These are phyloP conservation scores for Andrena flavipes DNA, from an alignment of 2,888 invertebrate species.

Conservation along the genomic window DNA sequence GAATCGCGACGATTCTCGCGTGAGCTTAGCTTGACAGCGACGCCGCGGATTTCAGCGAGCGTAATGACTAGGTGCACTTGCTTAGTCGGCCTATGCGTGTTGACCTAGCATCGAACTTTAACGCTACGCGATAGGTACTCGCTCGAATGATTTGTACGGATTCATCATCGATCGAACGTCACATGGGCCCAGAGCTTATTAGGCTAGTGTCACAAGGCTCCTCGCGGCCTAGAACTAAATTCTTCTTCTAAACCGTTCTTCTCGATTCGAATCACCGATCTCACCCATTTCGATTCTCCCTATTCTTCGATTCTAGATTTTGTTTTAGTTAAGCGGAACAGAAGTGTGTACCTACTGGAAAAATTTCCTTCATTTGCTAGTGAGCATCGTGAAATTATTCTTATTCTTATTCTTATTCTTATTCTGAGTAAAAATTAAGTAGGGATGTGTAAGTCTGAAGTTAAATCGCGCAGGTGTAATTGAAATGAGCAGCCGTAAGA, in stretches of 20 bases:
- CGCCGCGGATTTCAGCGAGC: conserved; percentile 46
- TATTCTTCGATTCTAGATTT: not conserved
- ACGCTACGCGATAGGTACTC: conserved; percentile 54
- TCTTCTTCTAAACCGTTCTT: conserved; percentile 19
- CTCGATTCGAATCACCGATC: conserved; percentile 19
- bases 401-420: too few relatives aligned
- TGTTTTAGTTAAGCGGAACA: not conserved
- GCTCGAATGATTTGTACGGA: conserved; percentile 80
- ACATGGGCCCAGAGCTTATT: conserved; percentile 81
- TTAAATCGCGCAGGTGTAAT: not conserved
- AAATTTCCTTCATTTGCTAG: not conserved
- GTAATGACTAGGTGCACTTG: conserved; percentile 23
- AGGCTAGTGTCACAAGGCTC: conserved; percentile 83
- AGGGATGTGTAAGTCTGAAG: not conserved
- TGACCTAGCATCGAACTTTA: conserved; percentile 77
- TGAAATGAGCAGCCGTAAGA: not conserved
- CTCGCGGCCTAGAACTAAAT: conserved; percentile 82
- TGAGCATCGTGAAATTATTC: not conserved
- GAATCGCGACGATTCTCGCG: conserved; percentile 19
- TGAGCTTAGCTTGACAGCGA: conserved; percentile 24
- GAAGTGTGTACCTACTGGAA: not conserved
- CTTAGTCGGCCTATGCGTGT: conserved; percentile 63
- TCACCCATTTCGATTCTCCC: conserved; percentile 26
- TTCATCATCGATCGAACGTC: conserved; percentile 84
- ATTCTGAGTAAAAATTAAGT: not conserved